These are phyloP conservation scores for Parnassius smintheus DNA, from an alignment of 2,888 invertebrate species.

Conservation along the genomic window DNA sequence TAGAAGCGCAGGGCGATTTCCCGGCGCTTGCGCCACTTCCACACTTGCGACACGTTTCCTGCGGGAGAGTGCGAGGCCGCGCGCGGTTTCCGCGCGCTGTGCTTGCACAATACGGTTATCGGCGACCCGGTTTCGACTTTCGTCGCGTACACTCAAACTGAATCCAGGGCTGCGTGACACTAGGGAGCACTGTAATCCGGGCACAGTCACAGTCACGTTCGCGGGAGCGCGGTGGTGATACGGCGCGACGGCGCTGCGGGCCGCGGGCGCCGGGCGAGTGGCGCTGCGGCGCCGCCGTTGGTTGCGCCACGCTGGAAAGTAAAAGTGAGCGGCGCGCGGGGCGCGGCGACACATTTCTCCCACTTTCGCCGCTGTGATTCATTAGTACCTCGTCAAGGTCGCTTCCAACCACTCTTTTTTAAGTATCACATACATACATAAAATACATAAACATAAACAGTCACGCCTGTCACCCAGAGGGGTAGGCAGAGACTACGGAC, in stretches of 20 bases:
- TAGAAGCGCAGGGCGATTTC: slow-evolving; percentile 66
- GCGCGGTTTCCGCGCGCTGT: slow-evolving; percentile 63
- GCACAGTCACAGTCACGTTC: slow-evolving; percentile 49
- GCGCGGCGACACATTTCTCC: slow-evolving; percentile 76
- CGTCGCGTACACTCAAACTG: slow-evolving; percentile 67
- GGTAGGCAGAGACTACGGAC: too few species aligned
- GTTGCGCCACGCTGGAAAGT: slow-evolving; percentile 80
- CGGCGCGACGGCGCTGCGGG: slow-evolving; percentile 78
- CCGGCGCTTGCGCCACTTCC: slow-evolving; percentile 78
- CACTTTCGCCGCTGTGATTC: slow-evolving; percentile 80
- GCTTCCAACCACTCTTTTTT: slow-evolving; percentile 65
- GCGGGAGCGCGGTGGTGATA: slow-evolving; percentile 42
- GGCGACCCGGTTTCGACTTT: slow-evolving; percentile 72
- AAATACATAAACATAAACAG: too few species aligned
- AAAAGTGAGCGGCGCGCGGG: slow-evolving; percentile 77
- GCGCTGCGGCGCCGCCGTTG: slow-evolving; percentile 71
- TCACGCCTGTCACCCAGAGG: too few species aligned
- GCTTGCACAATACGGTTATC: slow-evolving; percentile 70
- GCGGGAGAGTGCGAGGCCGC: slow-evolving; percentile 77
- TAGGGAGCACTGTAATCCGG: slow-evolving; percentile 77
- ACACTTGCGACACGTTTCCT: slow-evolving; percentile 77
- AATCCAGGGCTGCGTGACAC: slow-evolving; percentile 69
- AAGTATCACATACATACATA: too few species aligned
- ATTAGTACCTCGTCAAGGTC: slow-evolving; percentile 66
- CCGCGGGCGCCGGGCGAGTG: slow-evolving; percentile 80